Percentiles rank a stretch among this genome's conserved stretches.
Evolutionary conservation across 64 coral and sea anemone genomes (phyloP).

Genomic region (Montipora sp.): DNA sequence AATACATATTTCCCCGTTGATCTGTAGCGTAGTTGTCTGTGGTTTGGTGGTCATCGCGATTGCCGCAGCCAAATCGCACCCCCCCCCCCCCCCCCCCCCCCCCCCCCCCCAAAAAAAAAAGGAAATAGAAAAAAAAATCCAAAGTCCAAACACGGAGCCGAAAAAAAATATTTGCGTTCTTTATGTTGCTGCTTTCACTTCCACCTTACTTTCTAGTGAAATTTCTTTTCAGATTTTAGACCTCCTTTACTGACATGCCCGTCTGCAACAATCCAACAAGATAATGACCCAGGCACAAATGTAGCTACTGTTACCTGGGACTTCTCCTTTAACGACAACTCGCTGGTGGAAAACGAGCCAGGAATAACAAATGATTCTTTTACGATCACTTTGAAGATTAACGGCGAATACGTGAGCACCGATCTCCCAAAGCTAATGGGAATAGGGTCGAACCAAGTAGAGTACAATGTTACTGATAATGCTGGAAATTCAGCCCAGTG

Average conservation of each 20-base stretch:
- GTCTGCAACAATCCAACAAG: background rate
- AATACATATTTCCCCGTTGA: too few relatives aligned
- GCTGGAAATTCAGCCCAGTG: constrained; percentile 17
- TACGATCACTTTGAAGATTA: constrained; percentile 24
- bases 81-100: too few relatives aligned
- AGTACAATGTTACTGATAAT: constrained; percentile 41
- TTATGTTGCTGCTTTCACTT: too few relatives aligned
- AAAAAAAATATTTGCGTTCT: too few relatives aligned
- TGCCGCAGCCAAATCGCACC: too few relatives aligned
- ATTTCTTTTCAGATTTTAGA: constrained; percentile 1
- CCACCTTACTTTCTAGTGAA: too few relatives aligned
- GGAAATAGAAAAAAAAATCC: too few relatives aligned
- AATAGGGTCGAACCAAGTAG: background rate
- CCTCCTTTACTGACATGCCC: constrained; percentile 23
- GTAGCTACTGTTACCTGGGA: constrained; percentile 16
- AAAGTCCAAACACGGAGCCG: too few relatives aligned
- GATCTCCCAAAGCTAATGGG: constrained; percentile 34
- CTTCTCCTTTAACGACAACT: constrained; percentile 49
- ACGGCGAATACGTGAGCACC: background rate
- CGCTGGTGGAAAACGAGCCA: constrained; percentile 18
- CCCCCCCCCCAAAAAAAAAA: too few relatives aligned
- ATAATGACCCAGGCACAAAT: constrained; percentile 51
- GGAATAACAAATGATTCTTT: constrained; percentile 47
- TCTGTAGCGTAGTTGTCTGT: too few relatives aligned
- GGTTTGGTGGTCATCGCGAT: too few relatives aligned